Evolutionary conservation across 1,140 invertebrate species (phyloP).

Genomic region (Macrobrachium rosenbergii): DNA sequence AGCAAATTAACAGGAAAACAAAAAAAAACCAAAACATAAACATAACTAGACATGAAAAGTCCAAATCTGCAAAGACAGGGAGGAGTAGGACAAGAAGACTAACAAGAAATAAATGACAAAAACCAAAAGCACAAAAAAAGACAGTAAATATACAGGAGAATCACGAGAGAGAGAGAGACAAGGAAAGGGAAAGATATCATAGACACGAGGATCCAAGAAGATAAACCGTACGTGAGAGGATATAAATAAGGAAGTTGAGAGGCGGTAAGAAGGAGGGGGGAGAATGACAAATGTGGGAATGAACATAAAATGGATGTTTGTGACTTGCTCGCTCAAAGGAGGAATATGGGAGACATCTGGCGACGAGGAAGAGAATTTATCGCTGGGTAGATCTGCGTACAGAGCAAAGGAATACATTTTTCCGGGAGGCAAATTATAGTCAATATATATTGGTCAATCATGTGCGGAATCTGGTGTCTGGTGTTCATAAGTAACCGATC

Average conservation of each 20-base stretch:
- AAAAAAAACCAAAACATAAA: no score
- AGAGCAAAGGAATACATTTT: no score
- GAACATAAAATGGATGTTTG: not conserved
- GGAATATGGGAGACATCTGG: no score
- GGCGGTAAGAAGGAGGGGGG: constrained; percentile 70
- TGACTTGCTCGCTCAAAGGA: no score
- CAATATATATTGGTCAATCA: no score
- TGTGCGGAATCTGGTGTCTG: no score
- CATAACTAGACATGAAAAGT: no score
- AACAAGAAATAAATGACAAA: not conserved
- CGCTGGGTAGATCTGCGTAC: no score
- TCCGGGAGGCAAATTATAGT: no score
- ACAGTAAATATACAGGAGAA: not conserved
- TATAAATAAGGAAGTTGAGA: constrained; percentile 59
- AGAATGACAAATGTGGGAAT: constrained; percentile 65
- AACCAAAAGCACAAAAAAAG: not conserved
- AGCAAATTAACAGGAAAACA: no score
- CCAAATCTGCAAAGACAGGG: not conserved
- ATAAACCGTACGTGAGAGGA: not conserved
- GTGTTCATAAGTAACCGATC: no score
- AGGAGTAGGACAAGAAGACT: not conserved
- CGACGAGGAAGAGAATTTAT: not conserved
- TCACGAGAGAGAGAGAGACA: not conserved
- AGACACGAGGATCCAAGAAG: not conserved
- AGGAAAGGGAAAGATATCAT: not conserved